Evolutionary conservation across 1,140 invertebrate genomes (phyloP).

Genomic region (Vanessa atalanta): DNA sequence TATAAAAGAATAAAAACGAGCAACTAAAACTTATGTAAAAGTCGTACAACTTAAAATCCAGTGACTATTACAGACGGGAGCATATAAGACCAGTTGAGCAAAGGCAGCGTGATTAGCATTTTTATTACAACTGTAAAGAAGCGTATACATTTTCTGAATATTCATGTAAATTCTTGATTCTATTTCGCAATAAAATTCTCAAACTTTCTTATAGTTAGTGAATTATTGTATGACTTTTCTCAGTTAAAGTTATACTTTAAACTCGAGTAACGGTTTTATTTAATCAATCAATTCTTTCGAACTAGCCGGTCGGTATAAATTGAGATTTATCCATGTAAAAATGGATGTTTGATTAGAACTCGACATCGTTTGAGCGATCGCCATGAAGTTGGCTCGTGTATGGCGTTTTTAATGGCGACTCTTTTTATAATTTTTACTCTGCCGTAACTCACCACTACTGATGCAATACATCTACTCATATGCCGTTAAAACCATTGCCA

Average conservation of each 20-base stretch:
- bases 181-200: slow-evolving; percentile 6
- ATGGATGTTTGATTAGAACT: no score
- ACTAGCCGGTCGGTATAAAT: no score
- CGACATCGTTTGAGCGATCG: no score
- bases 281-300: no score
- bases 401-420: no score
- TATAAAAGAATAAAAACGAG: slow-evolving; percentile 1
- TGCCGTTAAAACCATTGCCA: no score
- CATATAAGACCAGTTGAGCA: slow-evolving; percentile 13
- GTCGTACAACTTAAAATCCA: slow-evolving; percentile 5
- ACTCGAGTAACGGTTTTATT: no score
- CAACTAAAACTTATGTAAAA: slow-evolving; percentile 2
- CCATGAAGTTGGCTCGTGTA: no score
- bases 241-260: neutral
- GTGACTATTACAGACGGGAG: slow-evolving; percentile 7
- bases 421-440: no score
- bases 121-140: slow-evolving; percentile 17
- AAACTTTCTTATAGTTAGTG: neutral
- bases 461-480: no score
- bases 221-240: neutral
- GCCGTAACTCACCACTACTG: no score
- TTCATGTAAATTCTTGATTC: slow-evolving; percentile 11
- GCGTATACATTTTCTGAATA: slow-evolving; percentile 13
- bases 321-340: no score
- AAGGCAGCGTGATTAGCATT: slow-evolving; percentile 8